Conservation (phyloP, 37 sponge, comb jelly and placozoan genomes). For the Tethya wilhelma region DNA sequence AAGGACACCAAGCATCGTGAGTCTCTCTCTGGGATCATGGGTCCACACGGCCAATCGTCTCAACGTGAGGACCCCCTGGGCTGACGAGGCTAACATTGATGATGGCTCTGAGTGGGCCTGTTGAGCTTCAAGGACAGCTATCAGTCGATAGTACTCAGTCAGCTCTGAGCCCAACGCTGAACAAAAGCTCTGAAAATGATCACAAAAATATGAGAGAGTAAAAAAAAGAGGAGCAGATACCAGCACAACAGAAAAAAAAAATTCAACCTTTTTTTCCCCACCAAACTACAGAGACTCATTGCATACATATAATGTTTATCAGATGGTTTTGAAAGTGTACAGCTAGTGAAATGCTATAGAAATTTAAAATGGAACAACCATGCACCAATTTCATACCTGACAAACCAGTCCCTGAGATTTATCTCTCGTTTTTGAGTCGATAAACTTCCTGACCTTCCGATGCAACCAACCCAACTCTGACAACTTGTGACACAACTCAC, state of each 20-base stretch:
- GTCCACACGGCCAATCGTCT: constrained; percentile 95
- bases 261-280: neutral
- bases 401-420: constrained; percentile 73
- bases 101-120: neutral
- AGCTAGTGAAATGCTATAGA: neutral
- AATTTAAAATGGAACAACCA: too few relatives aligned
- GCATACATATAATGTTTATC: neutral
- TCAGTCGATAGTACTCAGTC: constrained; percentile 93
- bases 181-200: constrained; percentile 79
- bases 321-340: neutral
- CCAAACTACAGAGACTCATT: too few relatives aligned
- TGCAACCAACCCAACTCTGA: constrained; percentile 96
- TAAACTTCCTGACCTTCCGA: constrained; percentile 68
- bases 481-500: constrained; percentile 81
- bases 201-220: constrained; percentile 4
- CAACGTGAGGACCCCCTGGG: constrained; percentile 69
- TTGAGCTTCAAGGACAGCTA: constrained; percentile 92
- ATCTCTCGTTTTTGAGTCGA: constrained; percentile 52
- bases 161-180: constrained; percentile 89
- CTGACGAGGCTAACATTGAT: neutral
- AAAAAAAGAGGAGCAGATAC: neutral
- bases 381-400: too few relatives aligned
- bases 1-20: constrained; percentile 78
- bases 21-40: constrained; percentile 84
- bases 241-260: neutral